These are phyloP conservation scores for Umimayanthus kanabou DNA, from an alignment of 92 coral and sea anemone genomes.

Conservation along the genomic window DNA sequence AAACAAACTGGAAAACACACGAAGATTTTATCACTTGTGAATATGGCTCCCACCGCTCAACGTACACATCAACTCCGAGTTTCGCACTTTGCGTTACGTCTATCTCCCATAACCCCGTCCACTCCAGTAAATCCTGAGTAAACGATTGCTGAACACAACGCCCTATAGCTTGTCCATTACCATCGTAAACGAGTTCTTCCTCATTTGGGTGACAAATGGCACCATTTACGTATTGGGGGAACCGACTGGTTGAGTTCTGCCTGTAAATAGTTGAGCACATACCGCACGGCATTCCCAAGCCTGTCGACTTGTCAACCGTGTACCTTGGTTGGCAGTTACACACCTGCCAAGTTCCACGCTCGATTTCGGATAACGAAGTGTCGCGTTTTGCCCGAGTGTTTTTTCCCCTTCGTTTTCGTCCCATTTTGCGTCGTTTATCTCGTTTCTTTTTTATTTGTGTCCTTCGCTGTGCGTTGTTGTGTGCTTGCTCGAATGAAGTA, in stretches of 20 bases:
- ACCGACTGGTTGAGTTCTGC: conserved; percentile 31
- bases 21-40: conserved; percentile 43
- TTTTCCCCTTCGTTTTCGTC: background rate
- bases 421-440: background rate
- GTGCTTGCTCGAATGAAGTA: conserved; percentile 29
- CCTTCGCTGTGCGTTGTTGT: conserved; percentile 17
- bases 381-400: conserved; percentile 28
- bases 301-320: conserved; percentile 1
- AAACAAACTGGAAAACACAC: conserved; percentile 35
- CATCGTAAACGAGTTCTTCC: conserved; percentile 3
- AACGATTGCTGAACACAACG: conserved; percentile 56
- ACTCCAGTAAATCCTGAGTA: conserved; percentile 44
- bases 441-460: background rate
- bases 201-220: conserved; percentile 39
- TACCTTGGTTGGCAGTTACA: conserved; percentile 15
- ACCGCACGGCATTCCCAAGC: conserved; percentile 31
- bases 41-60: conserved; percentile 47
- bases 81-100: conserved; percentile 24
- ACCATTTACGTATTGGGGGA: conserved; percentile 29
- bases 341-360: conserved; percentile 21
- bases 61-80: conserved; percentile 50
- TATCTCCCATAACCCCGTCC: conserved; percentile 39
- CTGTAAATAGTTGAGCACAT: conserved; percentile 26
- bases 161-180: background rate
- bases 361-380: background rate